Conservation (phyloP, 2,888 invertebrate species). For the Holacanthella duospinosa region DNA sequence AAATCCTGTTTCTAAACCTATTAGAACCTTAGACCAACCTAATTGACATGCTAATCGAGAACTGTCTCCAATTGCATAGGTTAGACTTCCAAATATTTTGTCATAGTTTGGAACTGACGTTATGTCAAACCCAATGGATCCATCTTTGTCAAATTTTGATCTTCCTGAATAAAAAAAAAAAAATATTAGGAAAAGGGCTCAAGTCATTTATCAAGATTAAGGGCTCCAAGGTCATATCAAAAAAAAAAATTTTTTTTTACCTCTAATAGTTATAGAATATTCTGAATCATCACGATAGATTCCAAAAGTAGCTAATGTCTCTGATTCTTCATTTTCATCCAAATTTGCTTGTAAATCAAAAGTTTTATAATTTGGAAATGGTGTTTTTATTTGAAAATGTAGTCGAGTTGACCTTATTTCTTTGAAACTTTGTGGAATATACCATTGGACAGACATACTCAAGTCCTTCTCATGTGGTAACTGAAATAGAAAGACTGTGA, state of each 20-base stretch:
- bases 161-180: slow-evolving; percentile 31
- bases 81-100: slow-evolving; percentile 38
- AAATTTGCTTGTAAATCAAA: slow-evolving; percentile 32
- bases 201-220: not conserved
- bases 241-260: slow-evolving; percentile 9
- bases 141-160: slow-evolving; percentile 36
- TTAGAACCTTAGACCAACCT: slow-evolving; percentile 37
- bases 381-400: slow-evolving; percentile 35
- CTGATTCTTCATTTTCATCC: slow-evolving; percentile 35
- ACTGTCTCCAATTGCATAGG: slow-evolving; percentile 36
- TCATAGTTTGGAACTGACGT: slow-evolving; percentile 37
- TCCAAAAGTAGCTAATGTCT: slow-evolving; percentile 33
- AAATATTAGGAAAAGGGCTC: not conserved
- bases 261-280: slow-evolving; percentile 33
- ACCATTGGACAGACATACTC: slow-evolving; percentile 32
- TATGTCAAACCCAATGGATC: slow-evolving; percentile 35
- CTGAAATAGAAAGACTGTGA: slow-evolving; percentile 20
- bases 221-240: not conserved
- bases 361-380: slow-evolving; percentile 34
- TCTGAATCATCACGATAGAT: slow-evolving; percentile 35
- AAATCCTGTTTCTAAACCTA: slow-evolving; percentile 32
- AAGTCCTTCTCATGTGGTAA: slow-evolving; percentile 33
- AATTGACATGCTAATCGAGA: slow-evolving; percentile 37
- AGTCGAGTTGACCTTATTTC: slow-evolving; percentile 34
- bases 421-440: slow-evolving; percentile 27